Percentiles rank a stretch among this genome's conserved stretches.
These are phyloP conservation scores for Palythoa caribaeorum DNA, from an alignment of 92 coral and sea anemone genomes.

Conservation along the genomic window DNA sequence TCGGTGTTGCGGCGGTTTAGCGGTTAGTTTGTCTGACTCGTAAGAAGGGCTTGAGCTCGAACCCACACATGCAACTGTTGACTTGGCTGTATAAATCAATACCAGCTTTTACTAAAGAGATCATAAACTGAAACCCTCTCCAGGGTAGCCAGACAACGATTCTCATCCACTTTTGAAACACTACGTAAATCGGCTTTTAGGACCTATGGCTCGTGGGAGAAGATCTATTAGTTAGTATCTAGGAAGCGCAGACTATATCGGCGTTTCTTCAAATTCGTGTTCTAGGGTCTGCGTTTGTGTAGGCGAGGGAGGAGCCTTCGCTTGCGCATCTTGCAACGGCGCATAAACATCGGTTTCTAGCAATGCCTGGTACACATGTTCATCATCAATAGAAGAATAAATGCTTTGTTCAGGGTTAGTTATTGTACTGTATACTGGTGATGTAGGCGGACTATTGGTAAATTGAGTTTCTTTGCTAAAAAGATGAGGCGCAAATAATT, in stretches of 20 bases:
- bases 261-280: background rate
- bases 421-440: background rate
- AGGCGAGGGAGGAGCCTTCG: background rate
- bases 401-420: background rate
- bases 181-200: too few species aligned
- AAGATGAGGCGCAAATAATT: background rate
- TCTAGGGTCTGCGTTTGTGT: background rate
- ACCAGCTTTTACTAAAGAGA: too few species aligned
- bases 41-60: too few species aligned
- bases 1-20: too few species aligned
- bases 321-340: background rate
- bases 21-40: too few species aligned
- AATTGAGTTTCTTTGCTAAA: background rate
- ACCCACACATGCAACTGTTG: too few species aligned
- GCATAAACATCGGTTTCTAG: background rate
- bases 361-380: slow-evolving; percentile 18
- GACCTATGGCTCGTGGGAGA: too few species aligned
- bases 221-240: background rate
- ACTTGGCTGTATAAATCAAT: too few species aligned
- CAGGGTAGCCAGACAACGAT: too few species aligned
- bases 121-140: too few species aligned
- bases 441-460: background rate
- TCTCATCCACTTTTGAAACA: too few species aligned
- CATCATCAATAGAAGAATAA: slow-evolving; percentile 6
- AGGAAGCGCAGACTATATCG: background rate